Evolutionary conservation across 2,888 invertebrate species (phyloP), one percentile per base, ranked within the genome.

Genomic region (Malacosoma neustria): DNA sequence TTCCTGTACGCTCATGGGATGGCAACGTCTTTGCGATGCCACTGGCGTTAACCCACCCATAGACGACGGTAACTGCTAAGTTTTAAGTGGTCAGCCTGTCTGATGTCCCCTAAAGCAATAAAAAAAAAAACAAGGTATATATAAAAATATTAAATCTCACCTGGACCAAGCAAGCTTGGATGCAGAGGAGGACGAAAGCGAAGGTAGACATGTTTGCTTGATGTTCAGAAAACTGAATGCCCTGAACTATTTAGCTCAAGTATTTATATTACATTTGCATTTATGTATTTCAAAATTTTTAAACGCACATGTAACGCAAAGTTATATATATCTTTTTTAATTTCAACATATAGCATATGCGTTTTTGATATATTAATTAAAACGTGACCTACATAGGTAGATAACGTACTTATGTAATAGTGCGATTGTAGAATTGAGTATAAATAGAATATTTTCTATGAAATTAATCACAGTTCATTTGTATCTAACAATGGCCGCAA

Each of bases 181-280:
- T 38, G 47, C 51, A 53, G 36, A 54, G 38, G 13, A 54, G 35
- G 9, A 55, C 31, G 29, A 48, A 7, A 13, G 45, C 41, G 30
- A 47, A 41, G 37, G 46, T 35, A 34, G 39, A 37, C 46, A 49
- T 49, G 14, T 45, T 42, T 41, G 40, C 39, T 33, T 36, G 31
- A 42, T 42, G 38, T 41, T 39, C 37, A 31, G 38, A 9, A 11
- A 22, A 29, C 29, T 39, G 14, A 42, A 15, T 14, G 5, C 14
- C 34, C 22, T 4, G 6, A 22, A 1, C 22, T 22, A 22, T 7
- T 9, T 9, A 22, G 22, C 3, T 1, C 22, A 22, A 22, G 22
- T 22, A 22, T 22, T 22, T 22, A 22, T 22, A 22, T 6, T 22
- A 6, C n/a, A n/a, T n/a, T n/a, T n/a, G n/a, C n/a, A n/a, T n/a